Evolutionary conservation across 2,888 invertebrate genomes (phyloP).

Genomic region (Lysandra coridon): DNA sequence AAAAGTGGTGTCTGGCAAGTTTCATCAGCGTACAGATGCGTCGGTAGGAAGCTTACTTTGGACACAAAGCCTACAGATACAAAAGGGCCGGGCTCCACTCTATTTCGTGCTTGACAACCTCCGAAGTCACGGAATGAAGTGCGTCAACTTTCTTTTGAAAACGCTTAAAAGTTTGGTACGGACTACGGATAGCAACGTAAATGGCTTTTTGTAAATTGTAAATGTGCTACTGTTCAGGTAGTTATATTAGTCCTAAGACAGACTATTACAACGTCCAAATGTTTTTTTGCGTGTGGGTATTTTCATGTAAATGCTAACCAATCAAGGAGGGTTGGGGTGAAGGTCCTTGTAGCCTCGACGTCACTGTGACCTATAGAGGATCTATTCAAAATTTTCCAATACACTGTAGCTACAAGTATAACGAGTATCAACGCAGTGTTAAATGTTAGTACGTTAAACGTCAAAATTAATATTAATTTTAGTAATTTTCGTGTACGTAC

Average conservation of each 20-base stretch:
- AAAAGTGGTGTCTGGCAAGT: conserved; percentile 79
- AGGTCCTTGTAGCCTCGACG: too few relatives aligned
- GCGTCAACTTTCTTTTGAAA: conserved; percentile 60
- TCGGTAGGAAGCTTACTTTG: conserved; percentile 77
- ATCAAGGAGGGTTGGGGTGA: too few relatives aligned
- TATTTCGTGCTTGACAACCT: conserved; percentile 75
- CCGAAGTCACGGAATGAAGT: conserved; percentile 68
- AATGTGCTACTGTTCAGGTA: neutral
- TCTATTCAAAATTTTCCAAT: neutral
- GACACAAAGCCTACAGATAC: conserved; percentile 78
- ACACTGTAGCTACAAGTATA: neutral
- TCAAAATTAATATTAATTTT: conserved; percentile 20
- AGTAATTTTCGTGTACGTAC: conserved; percentile 5
- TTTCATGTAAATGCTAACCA: too few relatives aligned
- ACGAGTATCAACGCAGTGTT: neutral
- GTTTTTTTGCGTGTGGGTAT: too few relatives aligned
- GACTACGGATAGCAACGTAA: conserved; percentile 23
- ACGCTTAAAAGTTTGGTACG: conserved; percentile 38
- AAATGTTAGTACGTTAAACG: neutral
- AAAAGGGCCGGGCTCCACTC: conserved; percentile 74
- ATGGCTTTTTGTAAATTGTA: neutral
- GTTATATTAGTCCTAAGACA: neutral
- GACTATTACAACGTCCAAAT: too few relatives aligned
- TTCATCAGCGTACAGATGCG: conserved; percentile 77
- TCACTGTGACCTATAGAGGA: too few relatives aligned